Conservation (phyloP, 1,140 invertebrate genomes). For the Scaptodrosophila lebanonensis region DNA sequence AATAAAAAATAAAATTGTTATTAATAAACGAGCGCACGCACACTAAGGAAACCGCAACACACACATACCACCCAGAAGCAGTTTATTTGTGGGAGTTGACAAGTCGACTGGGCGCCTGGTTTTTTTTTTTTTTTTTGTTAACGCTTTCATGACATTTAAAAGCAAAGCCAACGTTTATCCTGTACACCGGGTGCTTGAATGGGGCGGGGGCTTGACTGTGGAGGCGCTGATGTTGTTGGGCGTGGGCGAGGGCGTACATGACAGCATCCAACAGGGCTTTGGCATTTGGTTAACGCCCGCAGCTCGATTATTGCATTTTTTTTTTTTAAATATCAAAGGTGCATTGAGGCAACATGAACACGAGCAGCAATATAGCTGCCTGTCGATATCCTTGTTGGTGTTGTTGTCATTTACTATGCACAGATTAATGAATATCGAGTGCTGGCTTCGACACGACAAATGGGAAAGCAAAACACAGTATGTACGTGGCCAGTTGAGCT, state of each 20-base stretch:
- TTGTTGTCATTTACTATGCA: neutral
- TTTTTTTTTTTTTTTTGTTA: too few species aligned
- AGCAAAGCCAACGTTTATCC: conserved; percentile 62
- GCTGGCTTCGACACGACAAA: neutral
- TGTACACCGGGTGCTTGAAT: too few species aligned
- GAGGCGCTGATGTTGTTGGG: neutral
- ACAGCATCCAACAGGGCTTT: conserved; percentile 53
- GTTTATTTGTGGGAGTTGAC: conserved; percentile 13
- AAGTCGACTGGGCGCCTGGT: conserved; percentile 12
- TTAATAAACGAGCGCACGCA: conserved; percentile 26
- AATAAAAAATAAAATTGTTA: too few species aligned
- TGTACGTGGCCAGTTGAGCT: too few species aligned
- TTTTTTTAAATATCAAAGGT: conserved; percentile 21
- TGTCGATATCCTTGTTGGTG: too few species aligned
- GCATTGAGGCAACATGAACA: too few species aligned
- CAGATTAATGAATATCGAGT: neutral
- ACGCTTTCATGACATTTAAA: conserved; percentile 62
- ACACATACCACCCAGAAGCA: conserved; percentile 1
- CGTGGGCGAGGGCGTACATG: conserved; percentile 33
- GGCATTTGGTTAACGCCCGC: conserved; percentile 47
- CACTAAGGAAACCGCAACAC: conserved; percentile 11
- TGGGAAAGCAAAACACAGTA: too few species aligned
- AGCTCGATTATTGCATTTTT: conserved; percentile 18
- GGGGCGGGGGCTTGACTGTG: too few species aligned
- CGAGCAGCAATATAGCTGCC: too few species aligned